Conservation (phyloP, 2,113 vertebrate species). For the Podilymbus podiceps region DNA sequence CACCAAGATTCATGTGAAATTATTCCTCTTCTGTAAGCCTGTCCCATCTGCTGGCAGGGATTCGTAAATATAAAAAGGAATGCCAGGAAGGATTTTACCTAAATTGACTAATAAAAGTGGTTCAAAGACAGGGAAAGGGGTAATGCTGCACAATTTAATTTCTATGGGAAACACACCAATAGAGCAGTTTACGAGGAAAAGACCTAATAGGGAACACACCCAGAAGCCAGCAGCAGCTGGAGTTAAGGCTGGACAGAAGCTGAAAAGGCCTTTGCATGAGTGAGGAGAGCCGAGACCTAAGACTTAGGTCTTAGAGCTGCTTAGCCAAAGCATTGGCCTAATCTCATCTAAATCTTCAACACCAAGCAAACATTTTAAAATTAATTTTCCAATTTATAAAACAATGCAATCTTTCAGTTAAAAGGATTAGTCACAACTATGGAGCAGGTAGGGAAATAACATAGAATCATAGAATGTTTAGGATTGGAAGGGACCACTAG, state of each 20-base stretch:
- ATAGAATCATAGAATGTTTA: too few species aligned
- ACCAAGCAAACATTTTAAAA: conserved; percentile 17
- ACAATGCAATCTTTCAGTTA: not conserved
- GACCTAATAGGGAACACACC: not conserved
- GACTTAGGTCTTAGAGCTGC: not conserved
- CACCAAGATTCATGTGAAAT: not conserved
- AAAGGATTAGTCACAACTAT: not conserved
- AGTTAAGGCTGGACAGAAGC: not conserved
- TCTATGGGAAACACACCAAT: not conserved
- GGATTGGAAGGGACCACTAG: too few species aligned
- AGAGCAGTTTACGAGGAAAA: not conserved
- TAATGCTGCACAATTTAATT: not conserved
- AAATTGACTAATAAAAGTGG: not conserved
- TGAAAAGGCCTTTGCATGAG: not conserved
- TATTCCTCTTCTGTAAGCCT: not conserved
- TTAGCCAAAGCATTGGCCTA: not conserved
- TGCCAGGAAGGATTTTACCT: not conserved
- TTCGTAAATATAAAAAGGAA: not conserved
- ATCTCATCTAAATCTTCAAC: not conserved
- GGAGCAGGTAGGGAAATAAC: not conserved
- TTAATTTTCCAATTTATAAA: conserved; percentile 7
- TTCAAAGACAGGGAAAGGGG: not conserved
- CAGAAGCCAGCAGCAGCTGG: not conserved
- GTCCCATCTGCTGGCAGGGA: not conserved
- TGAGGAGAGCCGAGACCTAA: not conserved